A percentile compares a stretch with the other conserved stretches of the same genome.
These are phyloP conservation scores for human DNA, from an alignment of 2,113 vertebrate genomes.

Conservation along the genomic window DNA sequence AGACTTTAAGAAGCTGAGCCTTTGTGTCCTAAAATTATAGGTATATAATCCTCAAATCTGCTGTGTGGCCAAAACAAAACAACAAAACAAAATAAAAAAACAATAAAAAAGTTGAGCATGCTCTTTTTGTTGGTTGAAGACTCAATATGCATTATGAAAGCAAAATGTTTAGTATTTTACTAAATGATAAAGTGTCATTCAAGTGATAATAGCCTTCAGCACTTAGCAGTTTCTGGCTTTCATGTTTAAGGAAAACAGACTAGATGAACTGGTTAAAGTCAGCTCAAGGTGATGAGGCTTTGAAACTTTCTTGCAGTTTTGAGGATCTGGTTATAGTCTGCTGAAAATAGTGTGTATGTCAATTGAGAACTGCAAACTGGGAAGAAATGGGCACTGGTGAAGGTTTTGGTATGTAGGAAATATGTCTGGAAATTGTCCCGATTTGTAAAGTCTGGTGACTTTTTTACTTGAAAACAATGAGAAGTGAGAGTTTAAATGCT, in stretches of 20 bases:
- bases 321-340: background rate
- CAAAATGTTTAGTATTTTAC: slow-evolving; percentile 55
- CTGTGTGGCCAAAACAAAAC: slow-evolving; percentile 59
- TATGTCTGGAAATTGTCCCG: background rate
- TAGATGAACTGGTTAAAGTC: slow-evolving; percentile 49
- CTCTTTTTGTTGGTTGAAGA: slow-evolving; percentile 62
- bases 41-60: slow-evolving; percentile 77
- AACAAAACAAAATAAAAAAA: background rate
- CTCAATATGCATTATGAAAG: slow-evolving; percentile 52
- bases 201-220: slow-evolving; percentile 56
- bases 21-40: slow-evolving; percentile 81
- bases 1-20: slow-evolving; percentile 57
- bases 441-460: background rate
- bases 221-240: background rate
- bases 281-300: background rate
- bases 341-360: accelerated
- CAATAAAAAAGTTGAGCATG: background rate
- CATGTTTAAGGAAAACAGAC: slow-evolving; percentile 67
- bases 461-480: background rate
- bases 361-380: background rate
- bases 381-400: background rate
- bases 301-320: background rate
- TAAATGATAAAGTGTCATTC: slow-evolving; percentile 65
- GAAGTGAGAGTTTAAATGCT: background rate
- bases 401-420: background rate